Percentiles rank a stretch among this genome's conserved stretches.
These are phyloP conservation scores for Stenodema calcarata DNA, from an alignment of 2,888 invertebrate species.

Conservation along the genomic window DNA sequence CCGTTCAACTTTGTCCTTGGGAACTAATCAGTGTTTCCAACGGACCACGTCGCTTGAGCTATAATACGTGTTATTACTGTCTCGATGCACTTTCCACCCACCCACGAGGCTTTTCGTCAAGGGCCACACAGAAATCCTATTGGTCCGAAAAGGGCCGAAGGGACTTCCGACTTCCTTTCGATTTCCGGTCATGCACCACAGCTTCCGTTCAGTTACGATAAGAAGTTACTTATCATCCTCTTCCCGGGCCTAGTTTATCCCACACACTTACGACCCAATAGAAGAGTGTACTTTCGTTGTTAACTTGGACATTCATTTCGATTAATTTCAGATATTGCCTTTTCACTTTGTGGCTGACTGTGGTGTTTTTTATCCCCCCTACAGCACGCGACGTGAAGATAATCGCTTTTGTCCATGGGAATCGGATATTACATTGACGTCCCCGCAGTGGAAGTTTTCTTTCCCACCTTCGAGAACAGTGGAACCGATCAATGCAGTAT, in stretches of 20 bases:
- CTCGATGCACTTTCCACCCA: constrained; percentile 22
- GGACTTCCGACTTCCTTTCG: neutral
- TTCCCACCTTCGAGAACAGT: too few species aligned
- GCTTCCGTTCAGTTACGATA: neutral
- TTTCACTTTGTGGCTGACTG: neutral
- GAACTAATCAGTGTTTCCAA: constrained; percentile 38
- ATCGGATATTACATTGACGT: neutral
- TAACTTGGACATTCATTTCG: neutral
- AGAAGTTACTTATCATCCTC: neutral
- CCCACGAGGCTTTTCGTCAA: neutral
- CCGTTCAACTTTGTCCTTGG: constrained; percentile 33
- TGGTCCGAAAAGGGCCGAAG: neutral
- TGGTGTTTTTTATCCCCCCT: neutral
- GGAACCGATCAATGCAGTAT: too few species aligned
- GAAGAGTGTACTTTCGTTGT: neutral
- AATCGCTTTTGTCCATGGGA: neutral
- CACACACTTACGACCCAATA: too few species aligned
- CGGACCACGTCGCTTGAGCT: neutral
- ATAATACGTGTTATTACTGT: constrained; percentile 31
- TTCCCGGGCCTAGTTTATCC: too few species aligned
- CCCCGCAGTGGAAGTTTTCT: neutral
- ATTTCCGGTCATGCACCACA: constrained; percentile 20
- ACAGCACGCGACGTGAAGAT: neutral
- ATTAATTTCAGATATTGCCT: neutral
- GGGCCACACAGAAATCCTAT: neutral